Conservation (phyloP, 2,113 vertebrate species). For the Fregetta grallaria region DNA sequence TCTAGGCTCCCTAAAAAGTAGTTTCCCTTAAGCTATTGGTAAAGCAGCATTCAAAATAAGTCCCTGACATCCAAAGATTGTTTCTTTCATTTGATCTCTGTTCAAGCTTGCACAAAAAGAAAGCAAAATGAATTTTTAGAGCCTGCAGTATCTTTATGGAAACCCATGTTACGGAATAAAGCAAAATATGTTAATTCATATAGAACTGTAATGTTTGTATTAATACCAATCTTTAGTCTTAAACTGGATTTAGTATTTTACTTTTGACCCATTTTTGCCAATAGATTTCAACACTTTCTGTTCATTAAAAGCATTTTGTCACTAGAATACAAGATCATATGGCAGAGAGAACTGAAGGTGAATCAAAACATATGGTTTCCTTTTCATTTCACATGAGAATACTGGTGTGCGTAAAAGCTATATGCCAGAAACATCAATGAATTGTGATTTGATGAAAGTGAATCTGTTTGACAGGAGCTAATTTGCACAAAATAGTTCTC, state of each 20-base stretch:
- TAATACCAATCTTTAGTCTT: neutral
- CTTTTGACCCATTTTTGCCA: neutral
- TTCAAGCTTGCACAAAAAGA: neutral
- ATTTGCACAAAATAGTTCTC: neutral
- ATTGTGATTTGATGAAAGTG: neutral
- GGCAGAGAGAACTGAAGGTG: neutral
- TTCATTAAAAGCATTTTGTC: neutral
- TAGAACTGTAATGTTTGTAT: neutral
- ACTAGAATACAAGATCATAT: neutral
- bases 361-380: neutral
- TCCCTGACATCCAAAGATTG: neutral
- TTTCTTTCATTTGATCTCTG: neutral
- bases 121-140: neutral
- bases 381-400: neutral
- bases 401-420: neutral
- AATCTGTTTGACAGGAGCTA: neutral
- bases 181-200: neutral
- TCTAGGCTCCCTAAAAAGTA: neutral
- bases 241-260: neutral
- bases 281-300: neutral
- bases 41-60: neutral
- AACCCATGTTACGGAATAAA: neutral
- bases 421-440: neutral
- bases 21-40: neutral
- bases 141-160: neutral